These are phyloP conservation scores for Coboldia fuscipes DNA, from an alignment of 1,140 invertebrate genomes.

Conservation along the genomic window DNA sequence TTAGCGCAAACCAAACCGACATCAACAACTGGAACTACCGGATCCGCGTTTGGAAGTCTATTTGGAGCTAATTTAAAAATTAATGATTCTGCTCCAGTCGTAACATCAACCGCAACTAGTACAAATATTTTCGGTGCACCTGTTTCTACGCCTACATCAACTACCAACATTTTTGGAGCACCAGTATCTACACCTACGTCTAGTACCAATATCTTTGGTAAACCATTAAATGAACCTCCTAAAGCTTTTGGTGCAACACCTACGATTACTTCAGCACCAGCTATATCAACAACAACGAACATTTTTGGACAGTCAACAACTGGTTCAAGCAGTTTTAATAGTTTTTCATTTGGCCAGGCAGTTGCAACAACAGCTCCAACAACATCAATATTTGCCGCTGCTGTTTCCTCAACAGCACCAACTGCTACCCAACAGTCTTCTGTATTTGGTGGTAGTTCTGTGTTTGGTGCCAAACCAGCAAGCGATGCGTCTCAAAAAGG, in stretches of 20 bases:
- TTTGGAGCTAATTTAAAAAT: too few species aligned
- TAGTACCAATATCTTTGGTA: neutral
- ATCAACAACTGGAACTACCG: too few species aligned
- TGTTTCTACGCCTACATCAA: neutral
- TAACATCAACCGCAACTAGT: too few species aligned
- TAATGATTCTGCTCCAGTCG: too few species aligned
- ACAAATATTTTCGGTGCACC: too few species aligned
- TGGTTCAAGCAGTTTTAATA: neutral
- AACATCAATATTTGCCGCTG: neutral
- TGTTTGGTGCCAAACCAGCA: neutral
- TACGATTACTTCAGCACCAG: neutral
- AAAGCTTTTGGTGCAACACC: neutral
- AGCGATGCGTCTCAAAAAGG: too few species aligned
- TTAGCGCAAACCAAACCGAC: too few species aligned
- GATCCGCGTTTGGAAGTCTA: too few species aligned
- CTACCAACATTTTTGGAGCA: neutral
- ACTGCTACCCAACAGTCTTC: neutral
- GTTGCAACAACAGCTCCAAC: neutral
- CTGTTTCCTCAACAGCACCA: too few species aligned
- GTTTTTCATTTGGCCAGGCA: neutral
- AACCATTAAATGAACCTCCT: neutral
- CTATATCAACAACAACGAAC: neutral
- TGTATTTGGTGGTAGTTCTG: slow-evolving; percentile 1
- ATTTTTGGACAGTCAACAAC: slow-evolving; percentile 3
- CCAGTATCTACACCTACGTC: neutral